phyloP scores from a whole-genome alignment of 2,797 vertebrate species.

The Miichthys miiuy region DNA sequence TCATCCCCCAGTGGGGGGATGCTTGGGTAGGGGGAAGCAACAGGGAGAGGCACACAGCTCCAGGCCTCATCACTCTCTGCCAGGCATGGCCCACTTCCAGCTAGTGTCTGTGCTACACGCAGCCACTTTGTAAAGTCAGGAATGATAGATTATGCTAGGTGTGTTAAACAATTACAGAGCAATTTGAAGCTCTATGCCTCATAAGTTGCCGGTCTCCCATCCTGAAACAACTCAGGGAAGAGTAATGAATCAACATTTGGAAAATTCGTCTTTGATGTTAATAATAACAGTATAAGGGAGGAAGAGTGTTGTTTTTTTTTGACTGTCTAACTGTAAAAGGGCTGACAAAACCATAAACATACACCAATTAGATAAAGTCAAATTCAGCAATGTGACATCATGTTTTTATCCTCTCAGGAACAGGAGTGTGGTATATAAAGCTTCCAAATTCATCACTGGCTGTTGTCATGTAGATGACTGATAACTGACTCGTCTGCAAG shows the following conservation, averaged over 20 bases:
- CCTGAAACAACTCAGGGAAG: constrained; percentile 57
- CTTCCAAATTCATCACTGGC: neutral
- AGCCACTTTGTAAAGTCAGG: constrained; percentile 73
- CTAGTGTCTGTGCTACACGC: constrained; percentile 56
- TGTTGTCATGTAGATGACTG: constrained; percentile 43
- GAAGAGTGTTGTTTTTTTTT: constrained; percentile 19
- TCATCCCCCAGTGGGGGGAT: constrained; percentile 37
- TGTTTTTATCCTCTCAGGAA: constrained; percentile 29
- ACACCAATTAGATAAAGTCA: constrained; percentile 11
- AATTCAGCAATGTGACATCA: neutral
- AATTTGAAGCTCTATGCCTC: constrained; percentile 72
- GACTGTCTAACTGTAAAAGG: constrained; percentile 3
- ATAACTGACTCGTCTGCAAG: constrained; percentile 34
- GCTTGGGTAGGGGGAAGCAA: constrained; percentile 25
- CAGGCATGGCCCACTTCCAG: constrained; percentile 74
- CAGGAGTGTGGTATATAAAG: neutral
- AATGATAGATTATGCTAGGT: constrained; percentile 81
- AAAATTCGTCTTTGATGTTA: constrained; percentile 46
- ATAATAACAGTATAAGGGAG: constrained; percentile 46
- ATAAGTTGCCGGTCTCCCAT: constrained; percentile 63
- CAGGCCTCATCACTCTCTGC: constrained; percentile 79
- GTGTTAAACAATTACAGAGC: constrained; percentile 81
- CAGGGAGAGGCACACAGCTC: constrained; percentile 51
- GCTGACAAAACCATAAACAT: neutral
- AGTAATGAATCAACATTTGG: constrained; percentile 65